Evolutionary conservation across 2,888 invertebrate species (phyloP).

Genomic region (Diarsia mendica): DNA sequence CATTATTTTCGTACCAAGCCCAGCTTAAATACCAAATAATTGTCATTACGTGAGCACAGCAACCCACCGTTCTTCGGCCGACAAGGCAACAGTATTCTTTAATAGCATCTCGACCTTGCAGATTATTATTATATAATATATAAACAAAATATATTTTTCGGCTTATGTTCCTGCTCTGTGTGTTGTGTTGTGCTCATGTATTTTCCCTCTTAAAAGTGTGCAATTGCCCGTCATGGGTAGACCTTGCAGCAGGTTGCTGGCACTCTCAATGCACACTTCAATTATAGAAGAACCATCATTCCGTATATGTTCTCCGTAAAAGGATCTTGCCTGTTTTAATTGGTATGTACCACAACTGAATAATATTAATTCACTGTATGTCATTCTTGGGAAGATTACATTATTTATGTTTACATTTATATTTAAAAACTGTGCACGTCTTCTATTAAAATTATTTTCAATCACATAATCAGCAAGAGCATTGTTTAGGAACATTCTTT

Average conservation of each 20-base stretch:
- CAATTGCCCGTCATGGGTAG: too few species aligned
- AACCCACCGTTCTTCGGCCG: conserved; percentile 9
- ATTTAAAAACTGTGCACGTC: background rate
- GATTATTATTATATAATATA: background rate
- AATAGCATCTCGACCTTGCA: background rate
- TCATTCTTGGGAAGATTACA: background rate
- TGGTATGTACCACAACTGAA: background rate
- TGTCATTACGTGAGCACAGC: conserved; percentile 2
- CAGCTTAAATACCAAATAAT: background rate
- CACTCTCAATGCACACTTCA: background rate
- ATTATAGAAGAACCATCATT: conserved; percentile 1
- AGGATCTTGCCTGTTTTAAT: background rate
- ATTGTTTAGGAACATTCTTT: background rate
- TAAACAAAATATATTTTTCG: too few species aligned
- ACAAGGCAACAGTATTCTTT: background rate
- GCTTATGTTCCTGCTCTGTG: too few species aligned
- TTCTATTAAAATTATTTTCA: conserved; percentile 8
- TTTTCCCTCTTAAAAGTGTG: too few species aligned
- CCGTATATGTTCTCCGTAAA: background rate
- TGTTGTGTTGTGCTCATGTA: too few species aligned
- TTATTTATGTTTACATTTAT: background rate
- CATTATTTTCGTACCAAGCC: conserved; percentile 1
- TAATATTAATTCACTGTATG: background rate
- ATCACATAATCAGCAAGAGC: background rate
- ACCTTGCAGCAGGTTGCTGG: background rate